Base-by-base conservation (phyloP, 1,140 invertebrate species). In the Popillia japonica region DNA sequence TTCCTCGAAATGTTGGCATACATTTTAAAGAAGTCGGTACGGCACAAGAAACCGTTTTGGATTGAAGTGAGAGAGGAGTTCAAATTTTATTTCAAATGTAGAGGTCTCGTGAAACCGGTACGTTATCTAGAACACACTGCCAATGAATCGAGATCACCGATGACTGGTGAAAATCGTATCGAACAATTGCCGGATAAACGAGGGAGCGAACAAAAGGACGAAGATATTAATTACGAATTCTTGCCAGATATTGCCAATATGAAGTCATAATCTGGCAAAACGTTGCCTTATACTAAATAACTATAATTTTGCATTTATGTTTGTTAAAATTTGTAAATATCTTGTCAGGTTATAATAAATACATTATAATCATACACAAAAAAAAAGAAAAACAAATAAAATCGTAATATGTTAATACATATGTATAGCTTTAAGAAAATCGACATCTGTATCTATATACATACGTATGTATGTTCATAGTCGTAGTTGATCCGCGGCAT, bases 41-140 rank as follows among this genome's bases (percentile, higher is more conserved):
- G 80, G 76, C 77, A 80, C 1, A 83, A 83, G 76, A 81, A 80
- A 9, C 76, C 84, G 2, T 81, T 84, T 40, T 17, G 10, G n/a
- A 22, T 82, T 41, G 80, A 82, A 14, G 74, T 86, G 0, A 83
- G 84, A 90, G 7, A 90, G 90, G 41, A 87, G 91, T 0, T 85
- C 85, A 14, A 87, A 85, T 96, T 96, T 80, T 92, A 93, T 7
- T 81, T 93, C 0, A 92, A 91, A 82, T 96, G 93, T 81, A 92
- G 91, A 40, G 93, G 92, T 0, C 93, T 92, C 27, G 92, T 92
- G 1, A 96, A 95, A 79, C 90, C 89, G 11, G 59, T 75, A 17
- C 73, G 73, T 34, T 34, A 34, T 34, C 27, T 1, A 27, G 75
- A 78, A 64, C 6, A 23, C 2, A 68, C 0, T 22, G 22, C 2